Evolutionary conservation across 2,888 invertebrate genomes (phyloP), one percentile per base, ranked within the genome.

Genomic region (Saturnia japonica): DNA sequence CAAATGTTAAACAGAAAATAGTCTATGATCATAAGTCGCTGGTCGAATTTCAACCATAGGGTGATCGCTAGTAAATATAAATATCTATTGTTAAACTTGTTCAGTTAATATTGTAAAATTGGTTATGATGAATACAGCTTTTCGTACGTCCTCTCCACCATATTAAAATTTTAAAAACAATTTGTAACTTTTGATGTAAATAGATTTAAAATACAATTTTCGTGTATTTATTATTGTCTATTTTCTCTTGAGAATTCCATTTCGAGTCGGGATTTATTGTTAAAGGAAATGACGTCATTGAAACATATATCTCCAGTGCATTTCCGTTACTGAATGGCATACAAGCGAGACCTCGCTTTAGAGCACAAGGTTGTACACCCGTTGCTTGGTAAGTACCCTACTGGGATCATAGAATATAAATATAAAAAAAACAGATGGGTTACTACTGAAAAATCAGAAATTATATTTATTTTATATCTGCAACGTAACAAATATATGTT

Each of bases 221-320:
- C 57, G 14, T 12, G 14, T 60, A 60, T 60, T 28, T 60, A 28
- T 60, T 60, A 60, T 60, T 25, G 28, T 60, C 57, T 3, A 60
- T 28, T 60, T 28, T 25, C 57, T 60, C 12, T 19, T 14, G 57
- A 60, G 28, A 28, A 28, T 40, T 40, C 64, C 64, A 64, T 64
- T 40, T 64, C 40, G 16, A 40, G 7, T 19, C 40, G 34, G 40
- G 64, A 64, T 64, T 64, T 64, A 64, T 64, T 40, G 64, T 40
- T 40, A 64, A n/a, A 64, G 64, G 64, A 64, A 64, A 64, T 64
- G 40, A 64, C 64, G 64, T 64, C 64, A 64, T 64, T 64, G 64
- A 14, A 40, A 40, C 64, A 40, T 64, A 64, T 40, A 64, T 40
- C 64, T 64, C 64, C 16, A 64, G 40, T 64, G 64, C 64, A 64